Percentiles rank a stretch among this genome's conserved stretches.
phyloP scores from a whole-genome alignment of 1,140 invertebrate species.

The Thaumatotibia leucotreta region DNA sequence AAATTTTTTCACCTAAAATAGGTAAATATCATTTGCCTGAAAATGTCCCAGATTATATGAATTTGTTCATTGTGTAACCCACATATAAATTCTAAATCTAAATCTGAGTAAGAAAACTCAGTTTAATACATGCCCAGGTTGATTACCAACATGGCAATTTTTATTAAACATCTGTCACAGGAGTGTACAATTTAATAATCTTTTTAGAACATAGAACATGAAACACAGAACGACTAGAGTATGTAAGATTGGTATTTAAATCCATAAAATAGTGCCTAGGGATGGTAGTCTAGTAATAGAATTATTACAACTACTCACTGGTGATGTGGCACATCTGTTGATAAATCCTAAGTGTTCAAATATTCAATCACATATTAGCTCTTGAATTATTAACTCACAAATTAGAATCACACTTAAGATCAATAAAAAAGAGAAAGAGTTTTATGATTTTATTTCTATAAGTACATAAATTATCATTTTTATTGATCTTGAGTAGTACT shows the following conservation, averaged over 20 bases:
- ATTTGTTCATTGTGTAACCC: neutral
- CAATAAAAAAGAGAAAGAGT: too few species aligned
- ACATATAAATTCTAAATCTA: neutral
- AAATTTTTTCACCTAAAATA: neutral
- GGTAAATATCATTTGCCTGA: neutral
- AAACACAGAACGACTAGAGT: neutral
- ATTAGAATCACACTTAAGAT: too few species aligned
- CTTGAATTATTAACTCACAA: too few species aligned
- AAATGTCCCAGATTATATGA: neutral
- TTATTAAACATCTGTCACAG: neutral
- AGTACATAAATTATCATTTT: neutral
- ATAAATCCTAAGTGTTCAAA: neutral
- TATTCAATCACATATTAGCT: neutral
- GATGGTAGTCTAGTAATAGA: neutral
- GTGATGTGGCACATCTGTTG: neutral
- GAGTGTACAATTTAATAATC: neutral
- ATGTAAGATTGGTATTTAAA: neutral
- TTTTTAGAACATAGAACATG: neutral
- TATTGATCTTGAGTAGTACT: neutral
- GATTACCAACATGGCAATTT: neutral
- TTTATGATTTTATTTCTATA: neutral
- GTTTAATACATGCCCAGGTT: neutral
- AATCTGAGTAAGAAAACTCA: neutral
- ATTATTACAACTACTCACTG: neutral
- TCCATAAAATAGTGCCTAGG: neutral